Percentiles rank a stretch among this genome's conserved stretches.
Evolutionary conservation across 1,140 invertebrate species (phyloP).

Genomic region (Trachymyrmex septentrionalis): DNA sequence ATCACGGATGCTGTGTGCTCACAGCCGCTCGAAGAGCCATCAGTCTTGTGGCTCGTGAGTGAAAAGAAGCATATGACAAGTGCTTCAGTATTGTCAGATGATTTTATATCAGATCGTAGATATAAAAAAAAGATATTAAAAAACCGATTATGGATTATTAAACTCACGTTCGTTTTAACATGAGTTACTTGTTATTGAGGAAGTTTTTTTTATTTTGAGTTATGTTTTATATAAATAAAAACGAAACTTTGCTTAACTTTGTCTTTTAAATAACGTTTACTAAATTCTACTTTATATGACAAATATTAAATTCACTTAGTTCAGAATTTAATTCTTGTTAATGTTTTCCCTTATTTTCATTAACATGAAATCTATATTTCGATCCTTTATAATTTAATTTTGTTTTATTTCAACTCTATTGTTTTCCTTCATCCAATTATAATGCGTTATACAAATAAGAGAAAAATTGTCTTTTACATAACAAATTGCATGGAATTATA

Average conservation of each 20-base stretch:
- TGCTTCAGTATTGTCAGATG: background rate
- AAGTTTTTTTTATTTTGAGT: background rate
- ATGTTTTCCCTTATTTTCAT: background rate
- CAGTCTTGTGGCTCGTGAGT: constrained; percentile 14
- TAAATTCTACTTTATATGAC: background rate
- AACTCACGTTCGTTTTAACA: background rate
- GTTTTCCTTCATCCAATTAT: background rate
- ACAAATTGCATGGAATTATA: background rate
- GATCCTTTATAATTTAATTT: constrained; percentile 1
- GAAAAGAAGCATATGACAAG: constrained; percentile 6
- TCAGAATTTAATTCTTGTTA: background rate
- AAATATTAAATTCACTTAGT: background rate
- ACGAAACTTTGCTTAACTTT: background rate
- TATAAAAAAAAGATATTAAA: background rate
- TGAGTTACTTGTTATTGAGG: background rate
- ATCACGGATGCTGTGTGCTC: constrained; percentile 24
- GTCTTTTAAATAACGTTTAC: background rate
- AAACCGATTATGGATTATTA: background rate
- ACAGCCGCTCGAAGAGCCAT: constrained; percentile 24
- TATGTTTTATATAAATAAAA: background rate
- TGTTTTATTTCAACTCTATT: background rate
- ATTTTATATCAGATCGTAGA: background rate
- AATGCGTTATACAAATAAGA: background rate
- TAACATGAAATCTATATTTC: background rate
- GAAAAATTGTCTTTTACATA: background rate